A percentile compares a stretch with the other conserved stretches of the same genome.
Evolutionary conservation across 2,888 invertebrate species (phyloP).

Genomic region (Brenthis daphne): DNA sequence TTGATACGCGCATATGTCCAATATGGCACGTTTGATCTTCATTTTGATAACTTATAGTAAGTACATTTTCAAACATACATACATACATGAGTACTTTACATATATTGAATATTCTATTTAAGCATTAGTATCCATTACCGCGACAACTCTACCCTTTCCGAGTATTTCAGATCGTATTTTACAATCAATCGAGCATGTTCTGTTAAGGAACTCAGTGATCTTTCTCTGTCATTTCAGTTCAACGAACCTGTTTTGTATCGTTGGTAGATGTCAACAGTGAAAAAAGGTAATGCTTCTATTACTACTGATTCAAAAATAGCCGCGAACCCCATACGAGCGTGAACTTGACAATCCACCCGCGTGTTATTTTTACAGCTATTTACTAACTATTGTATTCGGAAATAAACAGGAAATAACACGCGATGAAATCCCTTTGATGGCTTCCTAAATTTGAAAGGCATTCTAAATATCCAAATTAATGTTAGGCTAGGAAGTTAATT

Average conservation of each 20-base stretch:
- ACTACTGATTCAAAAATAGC: conserved; percentile 69
- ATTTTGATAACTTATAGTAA: neutral
- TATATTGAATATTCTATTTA: neutral
- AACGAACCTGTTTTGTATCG: conserved; percentile 45
- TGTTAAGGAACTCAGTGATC: conserved; percentile 41
- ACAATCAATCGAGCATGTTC: conserved; percentile 45
- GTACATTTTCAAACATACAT: neutral
- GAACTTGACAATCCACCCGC: conserved; percentile 76
- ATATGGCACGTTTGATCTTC: neutral
- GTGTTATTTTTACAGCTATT: conserved; percentile 72
- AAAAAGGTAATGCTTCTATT: conserved; percentile 70
- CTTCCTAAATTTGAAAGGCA: conserved; percentile 33
- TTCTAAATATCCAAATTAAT: conserved; percentile 33
- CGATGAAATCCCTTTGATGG: conserved; percentile 39
- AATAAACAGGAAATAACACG: conserved; percentile 56
- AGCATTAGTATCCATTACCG: conserved; percentile 18
- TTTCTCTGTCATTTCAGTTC: conserved; percentile 46
- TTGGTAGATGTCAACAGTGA: conserved; percentile 48
- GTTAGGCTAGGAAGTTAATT: conserved; percentile 12
- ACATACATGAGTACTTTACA: neutral
- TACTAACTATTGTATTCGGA: conserved; percentile 64
- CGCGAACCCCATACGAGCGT: conserved; percentile 63
- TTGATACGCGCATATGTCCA: neutral
- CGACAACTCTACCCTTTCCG: conserved; percentile 22
- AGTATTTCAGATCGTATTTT: conserved; percentile 38